Base-by-base conservation (phyloP, 2,113 vertebrate genomes). In the Pseudorasbora parva region DNA sequence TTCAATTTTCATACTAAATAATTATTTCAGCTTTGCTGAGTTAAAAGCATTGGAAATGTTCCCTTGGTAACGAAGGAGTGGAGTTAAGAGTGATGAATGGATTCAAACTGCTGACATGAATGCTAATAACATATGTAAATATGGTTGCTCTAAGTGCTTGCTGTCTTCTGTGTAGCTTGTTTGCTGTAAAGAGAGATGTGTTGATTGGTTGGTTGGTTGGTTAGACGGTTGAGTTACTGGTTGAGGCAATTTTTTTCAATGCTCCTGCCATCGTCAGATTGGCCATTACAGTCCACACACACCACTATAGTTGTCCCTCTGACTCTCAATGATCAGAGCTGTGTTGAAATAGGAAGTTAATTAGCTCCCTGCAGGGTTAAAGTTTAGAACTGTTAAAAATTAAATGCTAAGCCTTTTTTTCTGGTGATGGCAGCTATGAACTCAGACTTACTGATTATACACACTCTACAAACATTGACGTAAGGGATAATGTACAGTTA, bases 21-120 rank as follows among this genome's bases (percentile, higher is more conserved):
- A 82, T 60, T 60, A 78, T 74, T 82, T 5, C 54, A 75, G 54
- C 71, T 47, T 68, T 25, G 71, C 78, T 23, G 45, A 51, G 51
- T 66, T 66, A 43, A 27, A 45, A 45, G 21, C 14, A 23, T 72
- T 79, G 21, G 19, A 73, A 51, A 23, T 23, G 11, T 37, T 66
- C 10, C 21, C 23, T 47, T 19, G 47, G 54, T 68, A 41, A 43
- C 59, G 25, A 27, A 45, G 19, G 56, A 75, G 9, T 37, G 11
- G n/a, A 14, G 64, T 54, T 62, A 25, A 72, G 47, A 73, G 47
- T 54, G 9, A 66, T 14, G 54, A 23, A 81, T 56, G 33, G 49
- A 81, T 64, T 54, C 1, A 60, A 43, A 19, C 56, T 19, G 33
- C 76, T 62, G n/a, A 62, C 21, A 25, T 17, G 75, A 60, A 78